Evolutionary conservation across 2,113 vertebrate genomes (phyloP).

Genomic region (Sminthopsis crassicaudata): DNA sequence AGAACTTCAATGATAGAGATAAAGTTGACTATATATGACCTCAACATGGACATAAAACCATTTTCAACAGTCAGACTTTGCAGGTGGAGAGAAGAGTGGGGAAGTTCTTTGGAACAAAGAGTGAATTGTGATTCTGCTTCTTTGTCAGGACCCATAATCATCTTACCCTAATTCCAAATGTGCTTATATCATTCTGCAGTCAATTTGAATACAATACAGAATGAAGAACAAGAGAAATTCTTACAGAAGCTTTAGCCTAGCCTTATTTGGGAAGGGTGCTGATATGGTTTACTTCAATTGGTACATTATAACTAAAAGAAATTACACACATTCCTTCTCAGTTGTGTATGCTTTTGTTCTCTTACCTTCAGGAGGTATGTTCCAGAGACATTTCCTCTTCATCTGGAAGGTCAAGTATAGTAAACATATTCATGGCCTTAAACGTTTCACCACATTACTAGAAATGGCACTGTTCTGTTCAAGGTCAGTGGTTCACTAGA

Average conservation of each 20-base stretch:
- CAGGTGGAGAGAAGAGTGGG: neutral
- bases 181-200: too few relatives aligned
- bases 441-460: neutral
- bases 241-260: neutral
- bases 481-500: neutral
- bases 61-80: neutral
- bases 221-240: neutral
- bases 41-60: neutral
- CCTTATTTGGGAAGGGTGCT: slow-evolving; percentile 4
- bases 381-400: neutral
- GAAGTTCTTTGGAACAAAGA: neutral
- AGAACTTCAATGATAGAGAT: neutral
- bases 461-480: neutral
- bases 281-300: neutral
- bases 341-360: neutral
- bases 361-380: neutral
- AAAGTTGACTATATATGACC: neutral
- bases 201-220: rapidly evolving
- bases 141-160: neutral
- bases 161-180: neutral
- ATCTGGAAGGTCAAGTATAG: neutral
- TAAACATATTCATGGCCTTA: neutral
- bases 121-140: neutral
- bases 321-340: too few relatives aligned
- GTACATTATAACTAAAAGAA: slow-evolving; percentile 49